Evolutionary conservation across 1,140 invertebrate genomes (phyloP).

Genomic region (Popillia japonica): DNA sequence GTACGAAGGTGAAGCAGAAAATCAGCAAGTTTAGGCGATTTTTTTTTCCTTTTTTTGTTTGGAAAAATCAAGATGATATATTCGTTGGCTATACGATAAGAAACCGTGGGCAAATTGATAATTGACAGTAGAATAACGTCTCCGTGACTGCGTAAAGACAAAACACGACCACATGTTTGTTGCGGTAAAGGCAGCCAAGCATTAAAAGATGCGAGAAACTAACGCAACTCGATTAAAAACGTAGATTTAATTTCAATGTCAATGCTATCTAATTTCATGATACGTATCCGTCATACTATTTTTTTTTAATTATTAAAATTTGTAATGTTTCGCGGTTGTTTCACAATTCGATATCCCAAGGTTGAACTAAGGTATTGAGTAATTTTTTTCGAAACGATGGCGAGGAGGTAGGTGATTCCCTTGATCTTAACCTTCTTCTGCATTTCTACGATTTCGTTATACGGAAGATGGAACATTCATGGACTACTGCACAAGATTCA

Average conservation of each 20-base stretch:
- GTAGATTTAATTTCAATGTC: not conserved
- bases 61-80: no score
- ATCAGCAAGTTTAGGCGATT: no score
- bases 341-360: no score
- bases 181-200: not conserved
- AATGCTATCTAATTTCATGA: not conserved
- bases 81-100: not conserved
- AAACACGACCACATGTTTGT: not conserved
- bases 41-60: no score
- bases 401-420: no score
- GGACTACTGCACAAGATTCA: no score
- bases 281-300: not conserved
- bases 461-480: no score
- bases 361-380: no score
- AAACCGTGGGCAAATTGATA: not conserved
- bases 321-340: not conserved
- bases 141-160: constrained; percentile 17
- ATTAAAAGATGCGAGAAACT: not conserved
- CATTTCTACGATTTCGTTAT: no score
- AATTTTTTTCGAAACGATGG: no score
- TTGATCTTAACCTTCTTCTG: no score
- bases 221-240: not conserved
- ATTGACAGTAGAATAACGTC: constrained; percentile 14
- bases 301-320: not conserved
- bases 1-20: no score